These are phyloP conservation scores for Danaus chrysippus DNA, from an alignment of 2,888 invertebrate genomes.

Conservation along the genomic window DNA sequence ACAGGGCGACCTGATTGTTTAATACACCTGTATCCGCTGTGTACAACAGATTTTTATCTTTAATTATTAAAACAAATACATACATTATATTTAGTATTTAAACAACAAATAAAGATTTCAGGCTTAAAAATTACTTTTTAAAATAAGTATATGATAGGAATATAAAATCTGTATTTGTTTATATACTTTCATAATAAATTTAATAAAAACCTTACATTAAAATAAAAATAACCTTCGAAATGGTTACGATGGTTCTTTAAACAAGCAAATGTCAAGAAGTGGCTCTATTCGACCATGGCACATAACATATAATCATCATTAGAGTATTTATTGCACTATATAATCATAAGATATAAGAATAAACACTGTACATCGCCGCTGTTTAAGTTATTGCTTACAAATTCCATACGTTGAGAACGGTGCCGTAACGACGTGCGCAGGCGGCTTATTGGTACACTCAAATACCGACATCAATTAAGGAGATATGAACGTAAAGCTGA, in stretches of 20 bases:
- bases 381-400: constrained; percentile 69
- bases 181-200: too few relatives aligned
- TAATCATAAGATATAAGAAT: constrained; percentile 48
- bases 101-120: not conserved
- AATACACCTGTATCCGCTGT: constrained; percentile 66
- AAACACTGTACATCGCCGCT: constrained; percentile 48
- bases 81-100: not conserved
- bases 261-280: too few relatives aligned
- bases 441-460: constrained; percentile 67
- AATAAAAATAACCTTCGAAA: too few relatives aligned
- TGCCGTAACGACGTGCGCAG: constrained; percentile 50
- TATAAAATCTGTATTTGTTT: too few relatives aligned
- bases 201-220: too few relatives aligned
- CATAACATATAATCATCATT: constrained; percentile 24
- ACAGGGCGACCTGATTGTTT: constrained; percentile 34
- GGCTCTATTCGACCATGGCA: not conserved
- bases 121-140: not conserved
- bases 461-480: constrained; percentile 74
- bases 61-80: constrained; percentile 28
- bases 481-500: constrained; percentile 47
- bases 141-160: too few relatives aligned
- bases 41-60: constrained; percentile 63
- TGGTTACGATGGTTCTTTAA: too few relatives aligned
- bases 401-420: constrained; percentile 70
- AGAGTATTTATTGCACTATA: constrained; percentile 38